Evolutionary conservation across 2,888 invertebrate species (phyloP), one percentile per base, ranked within the genome.

Genomic region (Slavum lentiscoides): DNA sequence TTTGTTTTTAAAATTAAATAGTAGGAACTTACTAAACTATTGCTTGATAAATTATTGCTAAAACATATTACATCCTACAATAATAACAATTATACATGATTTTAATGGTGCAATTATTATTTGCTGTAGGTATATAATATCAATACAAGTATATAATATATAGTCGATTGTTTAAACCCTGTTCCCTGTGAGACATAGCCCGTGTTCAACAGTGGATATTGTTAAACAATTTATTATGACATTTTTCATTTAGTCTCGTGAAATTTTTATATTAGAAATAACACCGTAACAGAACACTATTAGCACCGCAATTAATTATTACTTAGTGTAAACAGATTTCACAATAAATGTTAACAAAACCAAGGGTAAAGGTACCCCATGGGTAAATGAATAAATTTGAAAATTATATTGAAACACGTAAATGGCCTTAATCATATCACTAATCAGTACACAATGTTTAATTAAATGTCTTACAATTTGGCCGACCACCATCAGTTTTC

Each of bases 11-110:
- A 67, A 75, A 68, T 68, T 59, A 75, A 75, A 75, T 70, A 76
- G 68, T 77, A 80, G 80, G 80, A 72, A 80, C 80, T 80, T 64
- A 64, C 80, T 70, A 70, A 72, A 80, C 80, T 70, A 80, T 80
- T 80, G 80, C 80, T 80, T 64, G 55, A 55, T 58, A 64, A 62
- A 64, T 80, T 80, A 80, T 80, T 80, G 80, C 80, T 80, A 72
- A 53, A n/a, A 80, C 62, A 70, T 21, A 58, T 62, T 55, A 70
- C 43, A 72, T 69, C 30, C 43, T 30, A 55, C 43, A 37, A 30
- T 30, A 49, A 67, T 19, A 64, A 74, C 13, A 75, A 58, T 68
- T 49, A 59, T n/a, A 49, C 21, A 68, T 30, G 39, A 59, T 59
- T 43, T 58, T 15, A 59, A 67, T 23, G 55, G 43, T 58, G n/a